Base-by-base conservation (phyloP, 2,113 vertebrate species). In the Colinus virginianus region DNA sequence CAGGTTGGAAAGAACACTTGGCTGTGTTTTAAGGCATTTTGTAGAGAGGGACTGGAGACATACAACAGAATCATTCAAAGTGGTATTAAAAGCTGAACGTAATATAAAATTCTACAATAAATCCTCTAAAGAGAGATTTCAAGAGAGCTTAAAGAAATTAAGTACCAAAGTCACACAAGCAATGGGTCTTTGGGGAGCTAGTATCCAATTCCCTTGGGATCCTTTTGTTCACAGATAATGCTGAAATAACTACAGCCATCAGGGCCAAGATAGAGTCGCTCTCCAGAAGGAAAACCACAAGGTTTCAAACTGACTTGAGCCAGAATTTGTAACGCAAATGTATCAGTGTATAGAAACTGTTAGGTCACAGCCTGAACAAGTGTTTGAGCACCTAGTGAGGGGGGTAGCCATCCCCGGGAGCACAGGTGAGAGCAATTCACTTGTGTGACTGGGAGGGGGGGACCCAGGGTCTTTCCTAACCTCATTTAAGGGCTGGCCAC, bases 171-270 rank as follows among this genome's bases (percentile, higher is more conserved):
- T 18, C 81, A 82, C 38, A 38, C 45, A 49, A 10, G 32, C 34
- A 30, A 13, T 14, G n/a, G 8, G 6, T 61, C 81, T 58, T 18
- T 26, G n/a, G 84, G 67, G 63, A 79, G 40, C 56, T 55, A 71
- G 8, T 58, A 32, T 45, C 40, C 5, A 2, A 3, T 11, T 64
- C 51, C 43, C n/a, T 30, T 45, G 63, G 28, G 38, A 55, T 43
- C 56, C 55, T 70, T 90, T 90, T 92, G 72, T 69, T 78, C 71
- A 55, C 6, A 92, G 51, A 80, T 78, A 91, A 64, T 83, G 64
- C 56, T 80, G 71, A 94, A 82, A 88, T 61, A 72, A 25, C 21
- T 63, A 69, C 18, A 70, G 63, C 30, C 43, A 46, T 32, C 4
- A 1, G 11, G 34, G 46, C 64, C 51, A 56, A 6, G 9, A 38